phyloP scores from a whole-genome alignment of 2,797 vertebrate genomes.

The Squalus acanthias region DNA sequence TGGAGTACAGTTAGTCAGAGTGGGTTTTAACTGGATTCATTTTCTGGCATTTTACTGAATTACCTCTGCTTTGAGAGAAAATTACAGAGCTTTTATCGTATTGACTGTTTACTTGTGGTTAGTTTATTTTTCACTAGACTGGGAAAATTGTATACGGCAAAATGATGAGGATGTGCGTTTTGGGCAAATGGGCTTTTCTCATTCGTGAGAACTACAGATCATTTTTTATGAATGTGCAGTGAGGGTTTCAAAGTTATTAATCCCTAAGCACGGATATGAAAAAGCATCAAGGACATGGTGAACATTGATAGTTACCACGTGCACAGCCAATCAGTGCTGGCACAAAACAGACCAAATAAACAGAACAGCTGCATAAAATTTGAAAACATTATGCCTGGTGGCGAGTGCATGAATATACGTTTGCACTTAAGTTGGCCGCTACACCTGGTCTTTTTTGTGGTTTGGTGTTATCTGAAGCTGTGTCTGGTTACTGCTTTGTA shows the following conservation, averaged over 20 bases:
- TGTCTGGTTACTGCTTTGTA: background rate
- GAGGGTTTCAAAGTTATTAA: background rate
- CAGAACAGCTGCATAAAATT: background rate
- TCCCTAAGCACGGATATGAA: background rate
- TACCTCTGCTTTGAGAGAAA: background rate
- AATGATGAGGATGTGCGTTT: background rate
- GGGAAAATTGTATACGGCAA: background rate
- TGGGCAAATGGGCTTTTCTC: background rate
- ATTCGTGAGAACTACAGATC: background rate
- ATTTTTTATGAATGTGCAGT: background rate
- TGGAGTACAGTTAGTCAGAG: background rate
- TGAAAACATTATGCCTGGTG: background rate
- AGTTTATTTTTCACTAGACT: background rate
- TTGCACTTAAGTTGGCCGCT: background rate
- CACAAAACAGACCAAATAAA: background rate
- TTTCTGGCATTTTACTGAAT: background rate
- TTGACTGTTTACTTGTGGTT: background rate
- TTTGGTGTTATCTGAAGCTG: background rate
- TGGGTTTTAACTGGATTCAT: background rate
- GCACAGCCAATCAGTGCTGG: background rate
- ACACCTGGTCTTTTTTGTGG: background rate
- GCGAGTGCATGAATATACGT: background rate
- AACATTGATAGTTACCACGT: background rate
- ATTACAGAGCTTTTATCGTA: background rate
- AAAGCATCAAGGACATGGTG: background rate